Base-by-base conservation (phyloP, 1,140 invertebrate species). In the Atta cephalotes region DNA sequence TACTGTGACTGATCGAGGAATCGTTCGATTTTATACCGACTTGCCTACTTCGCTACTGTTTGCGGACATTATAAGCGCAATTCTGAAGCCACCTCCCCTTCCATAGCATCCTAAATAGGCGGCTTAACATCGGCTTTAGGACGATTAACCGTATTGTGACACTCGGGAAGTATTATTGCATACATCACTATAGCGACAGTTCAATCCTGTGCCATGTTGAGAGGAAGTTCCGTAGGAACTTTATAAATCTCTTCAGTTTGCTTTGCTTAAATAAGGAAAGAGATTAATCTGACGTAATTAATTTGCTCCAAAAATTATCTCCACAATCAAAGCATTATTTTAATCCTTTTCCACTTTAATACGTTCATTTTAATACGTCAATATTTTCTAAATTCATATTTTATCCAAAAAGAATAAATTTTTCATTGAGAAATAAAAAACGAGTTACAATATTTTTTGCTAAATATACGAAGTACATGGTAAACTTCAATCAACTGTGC, bases 11-110 rank as follows among this genome's bases (percentile, higher is more conserved):
- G 66, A 93, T 90, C 90, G 86, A 79, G 72, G 87, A 78, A 62
- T 89, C 86, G 88, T 91, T 84, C 87, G 90, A 92, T 92, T 94
- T 94, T 94, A 94, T 94, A 94, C 66, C 77, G 78, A 66, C 87
- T 85, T 87, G 90, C 93, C 93, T 92, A 91, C 93, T 88, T 87
- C 87, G 39, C 28, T 25, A 63, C 65, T 70, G 31, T 80, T 80
- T 80, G 78, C 78, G 12, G 58, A 21, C 10, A 39, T 16, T 28
- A 28, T 31, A 28, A 39, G 5, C 65, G 65, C 66, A 28, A 81
- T 76, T 84, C 28, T 68, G 28, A 14, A 76, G n/a, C 2, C 53
- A 56, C n/a, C 77, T 70, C 63, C 56, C 56, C 80, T 84, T 62
- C 70, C 31, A 35, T 9, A 25, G 18, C 53, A 7, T 10, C 51